A percentile compares a stretch with the other conserved stretches of the same genome.
phyloP scores from a whole-genome alignment of 2,888 invertebrate genomes.

The Phyllotreta striolata region DNA sequence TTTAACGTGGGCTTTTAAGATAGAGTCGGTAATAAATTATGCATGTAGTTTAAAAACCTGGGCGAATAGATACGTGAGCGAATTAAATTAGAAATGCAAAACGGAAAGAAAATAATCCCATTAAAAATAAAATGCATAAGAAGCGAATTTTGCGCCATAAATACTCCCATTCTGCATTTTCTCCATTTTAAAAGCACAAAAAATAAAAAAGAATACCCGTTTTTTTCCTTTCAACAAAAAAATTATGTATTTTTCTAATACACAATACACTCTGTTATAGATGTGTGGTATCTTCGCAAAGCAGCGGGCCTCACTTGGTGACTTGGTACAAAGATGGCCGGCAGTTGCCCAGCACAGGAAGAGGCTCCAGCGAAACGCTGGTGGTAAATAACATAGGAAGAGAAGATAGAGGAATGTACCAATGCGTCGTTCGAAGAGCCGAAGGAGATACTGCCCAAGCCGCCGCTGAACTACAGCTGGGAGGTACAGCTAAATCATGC shows the following conservation, averaged over 20 bases:
- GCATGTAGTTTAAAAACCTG: no score
- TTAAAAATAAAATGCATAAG: no score
- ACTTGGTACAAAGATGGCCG: constrained; percentile 72
- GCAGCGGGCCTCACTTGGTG: constrained; percentile 62
- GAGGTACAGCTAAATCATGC: constrained; percentile 63
- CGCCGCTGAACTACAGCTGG: constrained; percentile 75
- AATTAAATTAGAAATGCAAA: no score
- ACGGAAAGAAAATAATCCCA: no score
- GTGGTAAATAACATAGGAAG: constrained; percentile 73
- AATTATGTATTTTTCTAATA: background rate
- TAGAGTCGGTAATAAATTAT: no score
- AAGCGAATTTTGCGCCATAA: no score
- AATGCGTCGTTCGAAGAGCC: constrained; percentile 74
- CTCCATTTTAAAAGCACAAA: no score
- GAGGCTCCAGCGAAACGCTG: constrained; percentile 70
- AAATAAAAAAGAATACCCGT: background rate
- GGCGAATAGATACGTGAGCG: no score
- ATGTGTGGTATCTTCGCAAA: constrained; percentile 68
- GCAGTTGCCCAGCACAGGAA: constrained; percentile 71
- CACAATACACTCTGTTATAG: constrained; percentile 52
- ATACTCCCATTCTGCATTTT: no score
- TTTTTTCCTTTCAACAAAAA: background rate
- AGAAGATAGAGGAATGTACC: constrained; percentile 80
- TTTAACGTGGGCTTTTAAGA: no score
- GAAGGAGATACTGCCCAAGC: constrained; percentile 81